A percentile compares a stretch with the other conserved stretches of the same genome.
Conservation (phyloP, 2,113 vertebrate species). For the Cinclus cinclus region DNA sequence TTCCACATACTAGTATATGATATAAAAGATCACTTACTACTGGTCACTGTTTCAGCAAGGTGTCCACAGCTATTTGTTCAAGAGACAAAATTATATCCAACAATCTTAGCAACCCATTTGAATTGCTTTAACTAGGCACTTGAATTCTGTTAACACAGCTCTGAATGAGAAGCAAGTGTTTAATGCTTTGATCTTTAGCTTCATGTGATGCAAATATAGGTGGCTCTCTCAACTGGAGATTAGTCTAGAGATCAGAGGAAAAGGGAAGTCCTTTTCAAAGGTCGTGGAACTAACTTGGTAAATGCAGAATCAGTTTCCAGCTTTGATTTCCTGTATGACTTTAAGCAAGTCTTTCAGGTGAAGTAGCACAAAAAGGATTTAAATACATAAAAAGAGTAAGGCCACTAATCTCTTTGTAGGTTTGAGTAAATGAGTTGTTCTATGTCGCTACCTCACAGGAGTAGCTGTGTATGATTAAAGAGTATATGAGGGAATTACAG, state of each 20-base stretch:
- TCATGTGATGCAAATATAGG: background rate
- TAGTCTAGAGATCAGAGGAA: background rate
- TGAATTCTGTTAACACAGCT: constrained; percentile 3
- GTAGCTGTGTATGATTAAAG: background rate
- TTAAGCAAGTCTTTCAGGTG: background rate
- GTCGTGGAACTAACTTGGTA: background rate
- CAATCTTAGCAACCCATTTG: background rate
- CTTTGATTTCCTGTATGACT: constrained; percentile 19
- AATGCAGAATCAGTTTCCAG: background rate
- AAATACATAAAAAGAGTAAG: background rate
- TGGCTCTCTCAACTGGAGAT: background rate
- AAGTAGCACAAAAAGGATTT: background rate
- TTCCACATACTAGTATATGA: background rate
- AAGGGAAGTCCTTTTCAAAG: background rate
- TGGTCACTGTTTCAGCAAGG: background rate
- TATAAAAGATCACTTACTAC: background rate
- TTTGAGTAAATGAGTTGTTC: background rate
- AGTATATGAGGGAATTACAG: background rate
- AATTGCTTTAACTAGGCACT: background rate
- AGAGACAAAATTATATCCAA: background rate
- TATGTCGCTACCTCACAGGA: background rate
- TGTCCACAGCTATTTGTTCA: background rate
- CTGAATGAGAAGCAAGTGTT: background rate
- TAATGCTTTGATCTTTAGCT: constrained; percentile 8
- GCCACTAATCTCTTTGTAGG: background rate